Evolutionary conservation across 1,140 invertebrate species (phyloP), one percentile per base, ranked within the genome.

Genomic region (Orussus abietinus): DNA sequence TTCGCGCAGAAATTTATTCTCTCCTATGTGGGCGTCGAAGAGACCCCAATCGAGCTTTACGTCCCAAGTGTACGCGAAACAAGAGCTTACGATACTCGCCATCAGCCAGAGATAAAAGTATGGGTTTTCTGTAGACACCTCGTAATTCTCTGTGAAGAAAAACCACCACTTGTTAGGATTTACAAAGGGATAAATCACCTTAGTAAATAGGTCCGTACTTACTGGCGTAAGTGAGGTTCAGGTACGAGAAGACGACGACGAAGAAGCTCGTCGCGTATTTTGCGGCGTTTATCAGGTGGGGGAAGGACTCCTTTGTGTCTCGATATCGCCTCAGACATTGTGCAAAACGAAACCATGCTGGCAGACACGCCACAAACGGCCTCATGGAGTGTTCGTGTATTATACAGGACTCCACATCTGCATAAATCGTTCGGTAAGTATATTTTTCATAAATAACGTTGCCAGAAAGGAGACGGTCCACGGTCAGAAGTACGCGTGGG

Each of bases 1-100:
- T 62, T 89, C 86, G 10, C 86, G 64, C 1, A 89, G 73, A 54
- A 87, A 82, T 49, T 72, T 80, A 69, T 94, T 92, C 70, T 96
- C 88, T 15, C 85, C 83, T 9, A 89, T 84, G 39, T 84, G 84
- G 42, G 81, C 84, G 62, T 95, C 92, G 46, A 97, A 85, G n/a
- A 98, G 74, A 7, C 96, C 95, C 95, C 95, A 98, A 80, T 98
- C 95, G 90, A 98, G 94, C 71, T 92, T 93, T 4, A 98, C 84
- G 66, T 98, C 95, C 95, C 95, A 98, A 1, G 85, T 85, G 55
- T 91, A 91, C 0, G 89, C 85, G 64, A 94, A 96, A 31, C 82
- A 78, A 0, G 90, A 90, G 36, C 83, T 90, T 1, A 91, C 65
- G 5, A 93, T 65, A 17, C 84, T 83, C 5, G 84, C 77, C 1